Conservation (phyloP, 1,140 invertebrate species). For the Ips typographus region DNA sequence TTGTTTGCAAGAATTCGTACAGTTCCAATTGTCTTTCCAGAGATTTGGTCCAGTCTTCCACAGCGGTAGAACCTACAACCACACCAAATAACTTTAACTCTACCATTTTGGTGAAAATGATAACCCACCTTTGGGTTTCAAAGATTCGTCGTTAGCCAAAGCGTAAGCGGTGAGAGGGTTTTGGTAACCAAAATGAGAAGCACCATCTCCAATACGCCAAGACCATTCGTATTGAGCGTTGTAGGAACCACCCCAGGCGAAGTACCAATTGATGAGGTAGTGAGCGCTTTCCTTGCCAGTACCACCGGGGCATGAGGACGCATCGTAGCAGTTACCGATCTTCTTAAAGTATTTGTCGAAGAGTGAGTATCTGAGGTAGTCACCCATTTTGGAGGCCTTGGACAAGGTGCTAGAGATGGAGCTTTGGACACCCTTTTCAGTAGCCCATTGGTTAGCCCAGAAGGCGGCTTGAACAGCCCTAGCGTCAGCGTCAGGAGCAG, state of each 20-base stretch:
- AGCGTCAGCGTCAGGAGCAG: constrained; percentile 37
- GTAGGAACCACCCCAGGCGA: constrained; percentile 38
- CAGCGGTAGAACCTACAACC: constrained; percentile 25
- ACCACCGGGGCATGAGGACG: constrained; percentile 26
- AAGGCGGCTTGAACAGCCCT: constrained; percentile 37
- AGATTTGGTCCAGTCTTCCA: constrained; percentile 31
- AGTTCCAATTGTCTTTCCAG: constrained; percentile 37
- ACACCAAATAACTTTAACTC: too few species aligned
- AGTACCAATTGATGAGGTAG: constrained; percentile 37
- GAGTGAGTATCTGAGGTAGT: constrained; percentile 34
- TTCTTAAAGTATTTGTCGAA: constrained; percentile 41
- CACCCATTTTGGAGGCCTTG: constrained; percentile 36
- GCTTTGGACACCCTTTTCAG: constrained; percentile 13
- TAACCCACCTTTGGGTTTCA: constrained; percentile 33
- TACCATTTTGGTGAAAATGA: too few species aligned
- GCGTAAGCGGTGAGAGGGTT: constrained; percentile 37
- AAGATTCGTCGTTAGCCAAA: constrained; percentile 21
- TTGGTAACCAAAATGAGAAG: constrained; percentile 39
- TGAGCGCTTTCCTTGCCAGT: constrained; percentile 38
- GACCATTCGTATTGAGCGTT: constrained; percentile 35
- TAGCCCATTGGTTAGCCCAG: constrained; percentile 38
- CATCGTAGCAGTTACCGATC: constrained; percentile 35
- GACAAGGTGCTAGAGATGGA: constrained; percentile 14
- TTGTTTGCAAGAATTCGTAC: constrained; percentile 36
- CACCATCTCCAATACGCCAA: constrained; percentile 39